Base-by-base conservation (phyloP, 2,797 vertebrate genomes). In the Helicolenus hilgendorfi region DNA sequence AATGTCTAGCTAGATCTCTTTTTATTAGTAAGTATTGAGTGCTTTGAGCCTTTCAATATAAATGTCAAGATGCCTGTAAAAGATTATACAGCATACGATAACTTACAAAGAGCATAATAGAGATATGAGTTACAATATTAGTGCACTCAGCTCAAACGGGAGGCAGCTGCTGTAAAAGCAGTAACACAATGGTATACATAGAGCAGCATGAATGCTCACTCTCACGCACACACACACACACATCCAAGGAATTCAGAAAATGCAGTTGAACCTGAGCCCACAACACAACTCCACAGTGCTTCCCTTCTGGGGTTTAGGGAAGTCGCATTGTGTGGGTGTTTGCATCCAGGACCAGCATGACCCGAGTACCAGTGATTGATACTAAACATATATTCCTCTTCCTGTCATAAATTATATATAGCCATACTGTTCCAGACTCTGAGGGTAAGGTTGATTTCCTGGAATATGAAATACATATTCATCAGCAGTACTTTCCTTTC, bases 331-430 rank as follows among this genome's bases (percentile, higher is more conserved):
- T 31, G 24, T 60, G 68, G 65, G 60, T 59, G 78, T 18, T 36
- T 68, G 49, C 29, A 72, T 84, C 18, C 72, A 67, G 2, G 45
- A 60, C 27, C 62, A 49, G 24, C 24, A 56, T 77, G 59, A 89
- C 73, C 53, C 33, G 24, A 35, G 33, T 62, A 59, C 45, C 5
- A 59, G 33, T 60, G 71, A 81, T 56, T 84, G 72, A 84, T 85
- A 81, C 64, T 56, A 31, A 86, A 76, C 33, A 84, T 70, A 65
- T 87, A 68, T 87, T 86, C 15, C 18, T 84, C 69, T 49, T 85
- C n/a, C 69, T 69, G 45, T 70, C 79, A 89, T 85, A 65, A 83
- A 84, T 88, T 73, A 83, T 82, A 85, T 53, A 71, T 55, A 69
- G 26, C 75, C 18, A 24, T 26, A 72, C 27, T 68, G n/a, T n/a